phyloP scores from a whole-genome alignment of 2,888 invertebrate species.

The Ennomos fuscantarius region DNA sequence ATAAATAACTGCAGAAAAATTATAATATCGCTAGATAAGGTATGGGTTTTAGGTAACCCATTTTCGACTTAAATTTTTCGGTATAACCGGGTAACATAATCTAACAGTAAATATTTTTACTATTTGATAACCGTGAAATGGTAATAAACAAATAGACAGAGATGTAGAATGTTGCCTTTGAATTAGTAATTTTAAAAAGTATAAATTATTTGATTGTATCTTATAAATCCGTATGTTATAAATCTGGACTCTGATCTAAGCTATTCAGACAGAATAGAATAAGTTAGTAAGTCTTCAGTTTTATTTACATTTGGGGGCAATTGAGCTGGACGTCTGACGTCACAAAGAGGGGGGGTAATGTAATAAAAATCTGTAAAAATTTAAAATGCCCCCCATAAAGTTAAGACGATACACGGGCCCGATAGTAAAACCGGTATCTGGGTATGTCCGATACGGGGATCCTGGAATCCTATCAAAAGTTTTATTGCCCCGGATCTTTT shows the following conservation, averaged over 20 bases:
- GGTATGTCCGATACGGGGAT: conserved; percentile 78
- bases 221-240: too few species aligned
- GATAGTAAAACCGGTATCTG: conserved; percentile 74
- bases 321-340: conserved; percentile 46
- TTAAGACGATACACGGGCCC: conserved; percentile 68
- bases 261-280: not conserved
- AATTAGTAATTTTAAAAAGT: too few species aligned
- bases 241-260: not conserved
- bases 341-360: conserved; percentile 54
- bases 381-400: conserved; percentile 71
- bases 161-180: too few species aligned
- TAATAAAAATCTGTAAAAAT: conserved; percentile 68
- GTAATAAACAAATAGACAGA: too few species aligned
- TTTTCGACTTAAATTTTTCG: too few species aligned
- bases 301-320: conserved; percentile 46
- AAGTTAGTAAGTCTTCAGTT: conserved; percentile 1
- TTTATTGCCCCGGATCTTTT: conserved; percentile 75
- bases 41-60: too few species aligned
- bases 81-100: too few species aligned
- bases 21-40: too few species aligned
- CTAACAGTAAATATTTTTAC: too few species aligned
- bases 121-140: too few species aligned
- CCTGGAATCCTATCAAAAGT: conserved; percentile 81
- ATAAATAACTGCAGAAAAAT: too few species aligned
- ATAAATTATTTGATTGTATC: too few species aligned